Evolutionary conservation across 1,140 invertebrate genomes (phyloP).

Genomic region (Holotrichia oblita): DNA sequence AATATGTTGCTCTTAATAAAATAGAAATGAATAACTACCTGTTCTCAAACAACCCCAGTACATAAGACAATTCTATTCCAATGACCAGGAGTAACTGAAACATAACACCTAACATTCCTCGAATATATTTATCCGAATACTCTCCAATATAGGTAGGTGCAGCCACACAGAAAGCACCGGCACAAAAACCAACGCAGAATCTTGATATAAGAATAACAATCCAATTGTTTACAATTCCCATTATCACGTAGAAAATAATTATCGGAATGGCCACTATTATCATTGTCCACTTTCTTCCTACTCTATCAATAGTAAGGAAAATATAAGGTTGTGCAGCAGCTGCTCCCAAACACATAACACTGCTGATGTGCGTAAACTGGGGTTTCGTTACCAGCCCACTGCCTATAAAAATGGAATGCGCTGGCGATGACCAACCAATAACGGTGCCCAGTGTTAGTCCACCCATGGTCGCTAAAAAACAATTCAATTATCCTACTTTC

Average conservation of each 20-base stretch:
- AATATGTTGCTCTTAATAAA: neutral
- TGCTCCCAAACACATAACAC: slow-evolving; percentile 64
- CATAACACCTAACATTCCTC: slow-evolving; percentile 73
- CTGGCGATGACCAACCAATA: slow-evolving; percentile 70
- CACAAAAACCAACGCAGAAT: slow-evolving; percentile 68
- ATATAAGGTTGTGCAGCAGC: slow-evolving; percentile 68
- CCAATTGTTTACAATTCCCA: slow-evolving; percentile 67
- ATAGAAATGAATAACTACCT: neutral
- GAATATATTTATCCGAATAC: slow-evolving; percentile 69
- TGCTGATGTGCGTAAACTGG: slow-evolving; percentile 1
- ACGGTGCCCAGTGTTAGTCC: slow-evolving; percentile 64
- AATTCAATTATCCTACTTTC: neutral
- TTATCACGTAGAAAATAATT: slow-evolving; percentile 69
- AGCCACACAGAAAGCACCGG: slow-evolving; percentile 59
- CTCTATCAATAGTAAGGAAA: slow-evolving; percentile 70
- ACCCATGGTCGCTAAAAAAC: slow-evolving; percentile 52
- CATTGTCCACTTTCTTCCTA: slow-evolving; percentile 73
- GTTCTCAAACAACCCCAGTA: slow-evolving; percentile 58
- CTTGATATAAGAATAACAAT: slow-evolving; percentile 70
- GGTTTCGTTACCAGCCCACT: neutral
- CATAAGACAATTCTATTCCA: slow-evolving; percentile 70
- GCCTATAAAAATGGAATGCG: slow-evolving; percentile 52
- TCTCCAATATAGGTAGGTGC: slow-evolving; percentile 76
- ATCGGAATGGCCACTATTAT: slow-evolving; percentile 70
- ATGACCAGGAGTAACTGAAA: slow-evolving; percentile 72